A percentile compares a stretch with the other conserved stretches of the same genome.
Conservation (phyloP, 2,888 invertebrate genomes). For the Sinodicranocentrus sp. region DNA sequence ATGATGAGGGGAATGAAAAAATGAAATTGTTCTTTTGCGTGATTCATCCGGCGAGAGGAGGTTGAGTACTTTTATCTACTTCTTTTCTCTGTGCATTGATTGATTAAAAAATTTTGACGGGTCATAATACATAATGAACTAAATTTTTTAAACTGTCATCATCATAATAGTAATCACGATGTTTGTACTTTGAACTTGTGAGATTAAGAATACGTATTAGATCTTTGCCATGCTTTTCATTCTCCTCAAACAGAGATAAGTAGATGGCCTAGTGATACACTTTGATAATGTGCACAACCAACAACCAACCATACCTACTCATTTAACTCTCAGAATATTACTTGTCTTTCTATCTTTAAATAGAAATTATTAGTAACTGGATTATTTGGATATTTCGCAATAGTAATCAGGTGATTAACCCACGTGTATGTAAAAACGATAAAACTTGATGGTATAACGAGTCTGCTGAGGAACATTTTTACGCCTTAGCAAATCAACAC, state of each 20-base stretch:
- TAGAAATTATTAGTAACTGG: no score
- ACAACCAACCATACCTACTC: not conserved
- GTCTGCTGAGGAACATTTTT: no score
- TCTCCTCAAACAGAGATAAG: no score
- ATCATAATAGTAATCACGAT: not conserved
- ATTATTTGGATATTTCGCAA: no score
- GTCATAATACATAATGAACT: not conserved
- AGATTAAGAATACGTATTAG: no score
- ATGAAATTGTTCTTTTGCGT: constrained; percentile 31
- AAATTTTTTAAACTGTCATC: constrained; percentile 5
- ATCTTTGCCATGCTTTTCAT: no score
- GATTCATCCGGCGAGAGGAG: constrained; percentile 13
- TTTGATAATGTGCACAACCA: not conserved
- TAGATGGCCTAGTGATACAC: constrained; percentile 30
- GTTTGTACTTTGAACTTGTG: constrained; percentile 12
- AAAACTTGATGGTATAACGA: no score
- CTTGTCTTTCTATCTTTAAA: no score
- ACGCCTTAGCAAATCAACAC: no score
- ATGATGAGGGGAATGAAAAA: constrained; percentile 36
- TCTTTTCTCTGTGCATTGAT: not conserved
- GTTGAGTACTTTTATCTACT: not conserved
- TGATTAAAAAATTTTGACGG: constrained; percentile 22
- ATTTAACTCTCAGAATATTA: no score
- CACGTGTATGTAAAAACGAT: no score
- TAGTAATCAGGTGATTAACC: no score